phyloP scores from a whole-genome alignment of 2,113 vertebrate species.

The Corythornis madagascariensis region DNA sequence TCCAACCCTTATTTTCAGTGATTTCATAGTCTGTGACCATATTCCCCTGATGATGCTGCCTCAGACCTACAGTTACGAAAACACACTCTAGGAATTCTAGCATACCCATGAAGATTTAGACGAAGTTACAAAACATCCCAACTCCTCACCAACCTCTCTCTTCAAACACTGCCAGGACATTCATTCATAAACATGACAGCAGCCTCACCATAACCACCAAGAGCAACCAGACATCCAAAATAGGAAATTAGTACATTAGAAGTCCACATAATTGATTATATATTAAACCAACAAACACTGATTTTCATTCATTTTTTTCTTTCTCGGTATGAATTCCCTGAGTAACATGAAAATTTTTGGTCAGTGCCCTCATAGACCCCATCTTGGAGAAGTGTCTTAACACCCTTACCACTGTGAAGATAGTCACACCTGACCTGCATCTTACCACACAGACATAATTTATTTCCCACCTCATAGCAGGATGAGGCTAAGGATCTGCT shows the following conservation, averaged over 20 bases:
- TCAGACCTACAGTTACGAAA: background rate
- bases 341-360: background rate
- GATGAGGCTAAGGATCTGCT: background rate
- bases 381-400: background rate
- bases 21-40: background rate
- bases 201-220: background rate
- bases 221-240: conserved; percentile 2
- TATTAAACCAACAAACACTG: background rate
- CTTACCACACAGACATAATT: background rate
- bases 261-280: conserved; percentile 2
- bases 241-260: conserved; percentile 48
- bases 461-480: background rate
- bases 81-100: accelerated
- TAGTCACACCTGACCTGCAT: background rate
- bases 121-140: background rate
- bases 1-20: background rate
- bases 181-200: background rate
- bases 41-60: background rate
- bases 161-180: background rate
- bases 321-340: background rate
- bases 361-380: background rate
- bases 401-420: background rate
- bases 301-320: conserved; percentile 22
- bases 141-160: background rate
- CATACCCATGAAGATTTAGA: background rate